These are phyloP conservation scores for Colletes gigas DNA, from an alignment of 1,140 invertebrate genomes.

Conservation along the genomic window DNA sequence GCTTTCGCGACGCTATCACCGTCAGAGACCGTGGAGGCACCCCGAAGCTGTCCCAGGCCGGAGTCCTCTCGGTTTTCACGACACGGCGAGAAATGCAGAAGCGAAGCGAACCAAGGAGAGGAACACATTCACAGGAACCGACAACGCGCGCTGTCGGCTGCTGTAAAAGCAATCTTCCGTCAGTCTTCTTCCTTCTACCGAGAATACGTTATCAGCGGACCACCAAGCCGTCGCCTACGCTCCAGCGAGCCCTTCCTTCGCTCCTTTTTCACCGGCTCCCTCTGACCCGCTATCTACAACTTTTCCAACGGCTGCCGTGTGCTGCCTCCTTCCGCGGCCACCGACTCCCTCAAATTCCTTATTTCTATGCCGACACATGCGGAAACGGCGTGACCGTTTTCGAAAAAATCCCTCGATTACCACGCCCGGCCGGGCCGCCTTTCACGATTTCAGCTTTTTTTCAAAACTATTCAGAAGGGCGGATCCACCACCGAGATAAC, in stretches of 20 bases:
- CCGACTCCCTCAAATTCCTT: conserved; percentile 38
- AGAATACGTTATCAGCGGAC: conserved; percentile 77
- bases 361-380: conserved; percentile 33
- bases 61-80: conserved; percentile 46
- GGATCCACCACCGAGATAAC: too few relatives aligned
- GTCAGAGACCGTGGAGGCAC: conserved; percentile 5
- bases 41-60: conserved; percentile 39
- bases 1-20: conserved; percentile 26
- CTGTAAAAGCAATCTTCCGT: conserved; percentile 77
- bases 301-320: conserved; percentile 7
- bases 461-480: too few relatives aligned
- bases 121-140: conserved; percentile 67
- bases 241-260: conserved; percentile 13
- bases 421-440: too few relatives aligned
- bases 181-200: conserved; percentile 71
- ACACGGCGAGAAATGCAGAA: conserved; percentile 26
- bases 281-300: conserved; percentile 7
- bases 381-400: not conserved
- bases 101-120: conserved; percentile 30
- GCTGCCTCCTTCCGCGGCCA: conserved; percentile 25
- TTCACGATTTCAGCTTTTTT: too few relatives aligned
- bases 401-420: conserved; percentile 8
- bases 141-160: conserved; percentile 59
- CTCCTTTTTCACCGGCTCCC: conserved; percentile 35
- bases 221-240: conserved; percentile 39